A percentile compares a stretch with the other conserved stretches of the same genome.
Evolutionary conservation across 2,888 invertebrate species (phyloP).

Genomic region (Mactromeris polynyma): DNA sequence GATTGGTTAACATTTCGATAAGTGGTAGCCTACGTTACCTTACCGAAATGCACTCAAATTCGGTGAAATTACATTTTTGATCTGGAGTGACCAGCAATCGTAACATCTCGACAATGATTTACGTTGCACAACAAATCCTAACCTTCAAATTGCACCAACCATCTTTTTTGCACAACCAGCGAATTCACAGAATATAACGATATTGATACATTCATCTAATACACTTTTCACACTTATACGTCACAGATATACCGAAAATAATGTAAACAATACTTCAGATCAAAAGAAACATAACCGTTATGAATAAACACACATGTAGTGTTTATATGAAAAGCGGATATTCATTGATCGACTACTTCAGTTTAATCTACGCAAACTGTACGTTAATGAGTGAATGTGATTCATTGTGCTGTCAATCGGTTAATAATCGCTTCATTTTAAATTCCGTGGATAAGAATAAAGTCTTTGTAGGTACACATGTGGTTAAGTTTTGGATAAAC

Average conservation of each 20-base stretch:
- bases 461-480: background rate
- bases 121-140: too few relatives aligned
- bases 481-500: background rate
- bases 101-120: too few relatives aligned
- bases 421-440: background rate
- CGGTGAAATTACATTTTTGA: too few relatives aligned
- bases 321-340: background rate
- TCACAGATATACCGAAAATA: background rate
- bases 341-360: background rate
- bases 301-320: constrained; percentile 1
- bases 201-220: background rate
- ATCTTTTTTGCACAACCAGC: background rate
- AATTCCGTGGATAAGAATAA: background rate
- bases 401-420: background rate
- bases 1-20: too few relatives aligned
- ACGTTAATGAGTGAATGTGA: background rate
- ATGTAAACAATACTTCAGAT: background rate
- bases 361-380: background rate
- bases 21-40: too few relatives aligned
- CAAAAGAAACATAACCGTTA: background rate
- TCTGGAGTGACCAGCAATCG: too few relatives aligned
- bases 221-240: background rate
- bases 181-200: background rate
- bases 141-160: too few relatives aligned
- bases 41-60: too few relatives aligned